Evolutionary conservation across 2,113 vertebrate species (phyloP), one percentile per base, ranked within the genome.

Genomic region (Dipodomys stephensi): DNA sequence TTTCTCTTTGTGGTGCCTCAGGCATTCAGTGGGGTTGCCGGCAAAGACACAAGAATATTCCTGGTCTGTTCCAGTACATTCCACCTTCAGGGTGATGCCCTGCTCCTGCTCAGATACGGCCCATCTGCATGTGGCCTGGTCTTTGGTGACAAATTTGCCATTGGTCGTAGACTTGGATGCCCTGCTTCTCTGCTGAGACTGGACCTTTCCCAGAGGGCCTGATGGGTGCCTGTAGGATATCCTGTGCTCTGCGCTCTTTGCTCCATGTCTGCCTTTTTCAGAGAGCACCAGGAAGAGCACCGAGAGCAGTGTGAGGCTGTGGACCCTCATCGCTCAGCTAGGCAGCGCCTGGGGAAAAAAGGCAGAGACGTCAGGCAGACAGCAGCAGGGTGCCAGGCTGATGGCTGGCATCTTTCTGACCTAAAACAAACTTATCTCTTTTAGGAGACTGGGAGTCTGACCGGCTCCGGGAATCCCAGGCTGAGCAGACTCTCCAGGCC

Each of bases 121-220:
- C 99, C 99, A 99, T 6, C 77, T 98, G 92, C 99, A 99, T 22
- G 97, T 96, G 11, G 92, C 96, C 22, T 98, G 98, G 93, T 99
- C 98, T 93, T 97, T 98, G 80, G 96, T 98, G 73, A 97, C 72
- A 94, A 99, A 98, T 83, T 97, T 98, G 77, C 99, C 99, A 94
- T 97, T 98, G 16, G 96, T 88, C 23, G 62, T 28, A 35, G 90
- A 97, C 83, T 95, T 97, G 46, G 92, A 73, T 92, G 97, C 86
- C 44, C 13, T 83, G 1, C 7, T 90, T 83, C 88, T 97, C 39
- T 95, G 95, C 0, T 89, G 97, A 60, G 68, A 83, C 30, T 82
- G 77, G 5, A 60, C 68, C 39, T 94, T 46, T 39, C 60, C 84
- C 94, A 7, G 53, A 6, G 67, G 57, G 27, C 6, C 6, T 35